Percentiles rank a stretch among this genome's conserved stretches.
Conservation (phyloP, 2,797 vertebrate species). For the Champsocephalus esox region DNA sequence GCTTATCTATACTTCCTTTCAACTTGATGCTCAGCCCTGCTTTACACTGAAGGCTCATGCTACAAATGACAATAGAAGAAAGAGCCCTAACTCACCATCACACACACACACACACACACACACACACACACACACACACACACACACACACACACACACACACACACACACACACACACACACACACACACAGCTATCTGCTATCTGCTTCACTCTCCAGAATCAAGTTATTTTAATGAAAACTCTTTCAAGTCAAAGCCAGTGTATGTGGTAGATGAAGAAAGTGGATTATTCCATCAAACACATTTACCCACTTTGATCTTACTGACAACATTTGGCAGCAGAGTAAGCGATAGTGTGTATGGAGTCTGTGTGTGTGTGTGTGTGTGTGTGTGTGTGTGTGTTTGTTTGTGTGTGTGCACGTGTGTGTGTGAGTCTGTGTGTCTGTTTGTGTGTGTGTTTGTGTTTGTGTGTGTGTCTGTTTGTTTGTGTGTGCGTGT, state of each 20-base stretch:
- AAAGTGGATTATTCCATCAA: slow-evolving; percentile 62
- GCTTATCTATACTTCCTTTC: slow-evolving; percentile 30
- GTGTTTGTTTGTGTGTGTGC: too few species aligned
- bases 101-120: slow-evolving; percentile 1
- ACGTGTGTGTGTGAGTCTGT: too few species aligned
- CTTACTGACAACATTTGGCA: slow-evolving; percentile 58
- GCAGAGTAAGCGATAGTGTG: slow-evolving; percentile 37
- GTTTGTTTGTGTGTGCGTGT: too few species aligned
- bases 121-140: too few species aligned
- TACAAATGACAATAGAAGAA: slow-evolving; percentile 8
- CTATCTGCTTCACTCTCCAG: slow-evolving; percentile 8
- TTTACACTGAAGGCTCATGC: slow-evolving; percentile 17
- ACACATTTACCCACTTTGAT: slow-evolving; percentile 71
- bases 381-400: slow-evolving; percentile 1
- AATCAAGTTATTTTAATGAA: slow-evolving; percentile 51
- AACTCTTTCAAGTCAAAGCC: slow-evolving; percentile 61
- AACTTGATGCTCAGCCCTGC: slow-evolving; percentile 10
- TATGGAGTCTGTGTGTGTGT: background rate
- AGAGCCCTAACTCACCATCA: background rate
- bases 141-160: slow-evolving; percentile 4
- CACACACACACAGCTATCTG: slow-evolving; percentile 14
- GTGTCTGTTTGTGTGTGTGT: slow-evolving; percentile 4
- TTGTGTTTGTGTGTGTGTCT: background rate
- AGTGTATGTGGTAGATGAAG: slow-evolving; percentile 54
- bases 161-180: slow-evolving; percentile 1